Evolutionary conservation across 2,113 vertebrate genomes (phyloP).

Genomic region (Hucho hucho): DNA sequence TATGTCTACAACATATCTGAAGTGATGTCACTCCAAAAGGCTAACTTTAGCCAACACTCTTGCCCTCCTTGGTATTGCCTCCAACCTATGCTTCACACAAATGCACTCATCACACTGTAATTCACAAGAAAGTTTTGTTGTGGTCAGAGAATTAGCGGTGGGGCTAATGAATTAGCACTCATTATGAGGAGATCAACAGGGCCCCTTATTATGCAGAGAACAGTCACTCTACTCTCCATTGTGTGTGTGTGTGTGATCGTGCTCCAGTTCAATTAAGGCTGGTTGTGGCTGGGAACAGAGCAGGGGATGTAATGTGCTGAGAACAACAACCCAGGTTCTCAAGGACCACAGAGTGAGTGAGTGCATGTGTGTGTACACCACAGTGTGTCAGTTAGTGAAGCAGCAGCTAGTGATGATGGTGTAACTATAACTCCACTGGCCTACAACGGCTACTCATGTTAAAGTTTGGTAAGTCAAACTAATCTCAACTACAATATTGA

Average conservation of each 20-base stretch:
- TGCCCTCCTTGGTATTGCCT: neutral
- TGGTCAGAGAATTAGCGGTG: conserved; percentile 28
- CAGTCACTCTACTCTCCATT: conserved; percentile 3
- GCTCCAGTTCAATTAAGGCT: conserved; percentile 43
- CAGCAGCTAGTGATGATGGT: no score
- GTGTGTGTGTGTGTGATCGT: conserved; percentile 10
- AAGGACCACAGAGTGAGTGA: neutral
- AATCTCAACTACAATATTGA: no score
- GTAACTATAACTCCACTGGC: no score
- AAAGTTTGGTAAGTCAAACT: no score
- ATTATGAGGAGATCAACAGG: conserved; percentile 41
- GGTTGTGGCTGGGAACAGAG: conserved; percentile 28
- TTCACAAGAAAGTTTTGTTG: conserved; percentile 25
- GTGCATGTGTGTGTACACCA: no score
- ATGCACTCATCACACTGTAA: neutral
- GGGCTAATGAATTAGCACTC: conserved; percentile 38
- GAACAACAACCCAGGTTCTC: conserved; percentile 34
- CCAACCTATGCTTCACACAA: neutral
- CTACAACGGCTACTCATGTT: no score
- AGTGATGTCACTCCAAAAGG: neutral
- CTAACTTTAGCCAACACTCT: neutral
- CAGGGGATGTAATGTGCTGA: conserved; percentile 9
- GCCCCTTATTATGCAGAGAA: conserved; percentile 28
- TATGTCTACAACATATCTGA: neutral
- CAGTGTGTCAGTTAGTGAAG: no score